These are phyloP conservation scores for Dipodomys spectabilis DNA, from an alignment of 2,113 vertebrate species.

Conservation along the genomic window DNA sequence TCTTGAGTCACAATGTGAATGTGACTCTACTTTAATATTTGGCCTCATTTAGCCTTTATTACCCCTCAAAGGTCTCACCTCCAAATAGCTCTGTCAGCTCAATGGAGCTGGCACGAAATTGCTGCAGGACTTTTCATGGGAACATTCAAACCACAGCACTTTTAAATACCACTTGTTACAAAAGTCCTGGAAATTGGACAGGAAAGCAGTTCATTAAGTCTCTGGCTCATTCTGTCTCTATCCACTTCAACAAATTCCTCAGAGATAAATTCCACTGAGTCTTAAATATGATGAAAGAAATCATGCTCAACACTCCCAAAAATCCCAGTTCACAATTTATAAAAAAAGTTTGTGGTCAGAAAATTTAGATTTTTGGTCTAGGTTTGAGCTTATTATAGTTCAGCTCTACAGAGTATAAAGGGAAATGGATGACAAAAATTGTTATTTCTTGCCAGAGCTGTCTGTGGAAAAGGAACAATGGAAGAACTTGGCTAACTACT, in stretches of 20 bases:
- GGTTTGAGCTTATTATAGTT: conserved; percentile 26
- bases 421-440: background rate
- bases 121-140: background rate
- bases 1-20: too few relatives aligned
- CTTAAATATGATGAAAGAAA: conserved; percentile 11
- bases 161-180: conserved; percentile 14
- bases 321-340: background rate
- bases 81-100: background rate
- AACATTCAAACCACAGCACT: background rate
- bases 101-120: background rate
- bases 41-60: background rate
- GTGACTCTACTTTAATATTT: background rate
- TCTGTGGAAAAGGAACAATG: background rate
- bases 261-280: conserved; percentile 16
- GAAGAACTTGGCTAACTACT: background rate
- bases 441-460: background rate
- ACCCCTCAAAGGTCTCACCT: background rate
- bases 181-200: conserved; percentile 40
- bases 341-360: conserved; percentile 35
- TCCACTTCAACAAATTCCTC: conserved; percentile 17
- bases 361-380: conserved; percentile 13
- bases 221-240: background rate
- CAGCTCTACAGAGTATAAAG: background rate
- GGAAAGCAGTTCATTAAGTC: conserved; percentile 17
- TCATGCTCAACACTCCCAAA: background rate